Evolutionary conservation across 2,888 invertebrate species (phyloP).

Genomic region (Dione juno): DNA sequence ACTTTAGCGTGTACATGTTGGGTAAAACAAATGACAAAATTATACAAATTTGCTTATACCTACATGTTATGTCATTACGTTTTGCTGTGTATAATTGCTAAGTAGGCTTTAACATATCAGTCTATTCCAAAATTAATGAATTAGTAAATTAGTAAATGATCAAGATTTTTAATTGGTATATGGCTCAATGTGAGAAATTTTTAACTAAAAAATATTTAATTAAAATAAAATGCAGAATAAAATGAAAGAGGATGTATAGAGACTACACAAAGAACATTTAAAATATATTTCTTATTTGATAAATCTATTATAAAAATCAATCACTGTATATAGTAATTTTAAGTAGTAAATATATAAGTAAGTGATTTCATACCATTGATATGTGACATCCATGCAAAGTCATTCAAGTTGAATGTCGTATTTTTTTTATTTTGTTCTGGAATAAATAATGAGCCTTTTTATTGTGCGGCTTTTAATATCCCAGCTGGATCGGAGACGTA

Average conservation of each 20-base stretch:
- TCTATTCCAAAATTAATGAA: neutral
- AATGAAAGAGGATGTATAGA: too few relatives aligned
- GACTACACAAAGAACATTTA: too few relatives aligned
- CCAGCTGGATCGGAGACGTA: constrained; percentile 5
- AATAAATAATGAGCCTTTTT: constrained; percentile 21
- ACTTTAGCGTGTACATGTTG: too few relatives aligned
- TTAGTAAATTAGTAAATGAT: neutral
- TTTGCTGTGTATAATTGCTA: neutral
- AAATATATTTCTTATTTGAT: too few relatives aligned
- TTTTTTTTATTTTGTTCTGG: constrained; percentile 6
- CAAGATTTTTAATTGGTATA: neutral
- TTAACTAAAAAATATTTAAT: too few relatives aligned
- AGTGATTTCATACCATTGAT: neutral
- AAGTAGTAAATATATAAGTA: too few relatives aligned
- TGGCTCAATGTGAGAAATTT: neutral
- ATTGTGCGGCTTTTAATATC: constrained; percentile 26
- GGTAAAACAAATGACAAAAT: too few relatives aligned
- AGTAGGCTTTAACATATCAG: neutral
- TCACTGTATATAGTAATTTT: too few relatives aligned
- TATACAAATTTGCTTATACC: too few relatives aligned
- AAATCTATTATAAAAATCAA: too few relatives aligned
- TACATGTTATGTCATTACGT: too few relatives aligned
- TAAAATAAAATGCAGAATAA: too few relatives aligned
- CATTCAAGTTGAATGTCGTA: neutral
- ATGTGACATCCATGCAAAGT: constrained; percentile 9